Conservation (phyloP, 2,113 vertebrate genomes). For the Myxocyprinus asiaticus region DNA sequence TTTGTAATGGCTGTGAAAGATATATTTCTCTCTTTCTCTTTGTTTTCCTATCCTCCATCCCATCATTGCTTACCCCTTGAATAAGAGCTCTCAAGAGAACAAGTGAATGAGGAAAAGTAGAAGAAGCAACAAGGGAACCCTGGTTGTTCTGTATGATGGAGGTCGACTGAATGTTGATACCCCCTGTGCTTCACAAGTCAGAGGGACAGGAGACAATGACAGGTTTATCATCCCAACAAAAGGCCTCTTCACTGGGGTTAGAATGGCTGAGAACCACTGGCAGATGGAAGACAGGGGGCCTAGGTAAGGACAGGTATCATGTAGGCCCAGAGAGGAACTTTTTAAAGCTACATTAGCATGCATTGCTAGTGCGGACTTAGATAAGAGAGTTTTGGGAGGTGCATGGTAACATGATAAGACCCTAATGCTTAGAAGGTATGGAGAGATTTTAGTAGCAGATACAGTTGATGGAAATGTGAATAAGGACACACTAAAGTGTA, state of each 20-base stretch:
- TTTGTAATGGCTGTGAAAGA: neutral
- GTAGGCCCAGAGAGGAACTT: conserved; percentile 39
- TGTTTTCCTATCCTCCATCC: neutral
- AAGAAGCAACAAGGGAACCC: conserved; percentile 18
- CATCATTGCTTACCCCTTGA: neutral
- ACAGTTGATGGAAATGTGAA: conserved; percentile 42
- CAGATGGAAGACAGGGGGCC: conserved; percentile 52
- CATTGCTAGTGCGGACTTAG: conserved; percentile 44
- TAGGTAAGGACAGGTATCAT: conserved; percentile 50
- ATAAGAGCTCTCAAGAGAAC: conserved; percentile 20
- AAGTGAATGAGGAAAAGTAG: conserved; percentile 10
- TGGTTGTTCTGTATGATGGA: conserved; percentile 23
- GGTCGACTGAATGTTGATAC: conserved; percentile 45
- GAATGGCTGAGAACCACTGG: conserved; percentile 52
- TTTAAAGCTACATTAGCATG: conserved; percentile 46
- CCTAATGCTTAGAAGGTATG: conserved; percentile 47
- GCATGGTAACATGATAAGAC: conserved; percentile 51
- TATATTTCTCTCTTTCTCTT: neutral
- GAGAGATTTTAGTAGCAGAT: conserved; percentile 49
- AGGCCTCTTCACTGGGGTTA: conserved; percentile 51
- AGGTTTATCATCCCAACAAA: conserved; percentile 56
- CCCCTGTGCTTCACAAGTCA: conserved; percentile 42
- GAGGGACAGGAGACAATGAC: conserved; percentile 45
- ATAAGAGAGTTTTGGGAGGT: conserved; percentile 41
- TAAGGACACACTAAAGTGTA: conserved; percentile 8